A percentile compares a stretch with the other conserved stretches of the same genome.
phyloP scores from a whole-genome alignment of 2,888 invertebrate species.

The Apodemia zela region DNA sequence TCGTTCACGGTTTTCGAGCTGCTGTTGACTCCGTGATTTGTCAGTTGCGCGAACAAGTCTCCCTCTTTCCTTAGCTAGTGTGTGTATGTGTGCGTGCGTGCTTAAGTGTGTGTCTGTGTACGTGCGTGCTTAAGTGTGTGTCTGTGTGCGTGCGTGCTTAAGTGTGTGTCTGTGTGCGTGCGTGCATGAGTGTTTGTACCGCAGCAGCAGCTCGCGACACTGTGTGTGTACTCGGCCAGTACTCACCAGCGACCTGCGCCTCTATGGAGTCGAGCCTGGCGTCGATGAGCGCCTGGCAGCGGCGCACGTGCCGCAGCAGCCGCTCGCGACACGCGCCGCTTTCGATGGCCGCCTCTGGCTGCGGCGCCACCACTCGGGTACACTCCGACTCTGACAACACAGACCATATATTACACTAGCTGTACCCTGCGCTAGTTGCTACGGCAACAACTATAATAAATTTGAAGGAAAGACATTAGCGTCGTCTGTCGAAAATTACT shows the following conservation, averaged over 20 bases:
- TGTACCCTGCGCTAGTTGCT: too few relatives aligned
- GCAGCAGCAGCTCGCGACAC: too few relatives aligned
- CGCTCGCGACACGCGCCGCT: conserved; percentile 88
- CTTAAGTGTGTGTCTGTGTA: background rate
- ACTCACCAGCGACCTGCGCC: conserved; percentile 84
- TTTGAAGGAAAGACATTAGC: too few relatives aligned
- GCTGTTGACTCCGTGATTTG: too few relatives aligned
- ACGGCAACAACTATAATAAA: too few relatives aligned
- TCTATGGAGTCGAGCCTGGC: conserved; percentile 87
- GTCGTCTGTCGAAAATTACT: too few relatives aligned
- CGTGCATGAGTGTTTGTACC: background rate
- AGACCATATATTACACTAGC: too few relatives aligned
- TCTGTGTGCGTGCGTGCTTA: background rate
- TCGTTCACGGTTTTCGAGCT: too few relatives aligned
- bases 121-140: conserved; percentile 5
- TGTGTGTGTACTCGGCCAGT: conserved; percentile 32
- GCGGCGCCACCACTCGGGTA: conserved; percentile 73
- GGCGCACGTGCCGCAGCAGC: conserved; percentile 87
- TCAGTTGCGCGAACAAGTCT: too few relatives aligned
- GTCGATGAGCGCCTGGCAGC: conserved; percentile 86
- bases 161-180: background rate
- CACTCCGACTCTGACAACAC: conserved; percentile 37
- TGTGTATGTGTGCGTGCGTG: background rate
- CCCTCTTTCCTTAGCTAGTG: too few relatives aligned
- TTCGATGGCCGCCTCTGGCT: conserved; percentile 91